Conservation (phyloP, 2,888 invertebrate species). For the Eurytoma adleriae region DNA sequence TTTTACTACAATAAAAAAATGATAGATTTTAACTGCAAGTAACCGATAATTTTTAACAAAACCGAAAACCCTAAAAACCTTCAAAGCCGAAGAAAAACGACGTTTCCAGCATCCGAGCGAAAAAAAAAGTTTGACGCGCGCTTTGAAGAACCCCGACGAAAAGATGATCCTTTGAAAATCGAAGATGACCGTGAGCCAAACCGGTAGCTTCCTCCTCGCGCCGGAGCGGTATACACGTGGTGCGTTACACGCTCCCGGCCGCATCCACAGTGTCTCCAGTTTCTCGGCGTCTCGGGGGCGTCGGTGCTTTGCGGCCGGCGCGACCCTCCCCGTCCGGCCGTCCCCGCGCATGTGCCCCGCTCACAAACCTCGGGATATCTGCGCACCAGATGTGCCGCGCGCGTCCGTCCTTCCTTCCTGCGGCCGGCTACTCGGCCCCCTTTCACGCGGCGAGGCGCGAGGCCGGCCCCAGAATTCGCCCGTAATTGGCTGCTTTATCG, state of each 20-base stretch:
- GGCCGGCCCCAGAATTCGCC: too few species aligned
- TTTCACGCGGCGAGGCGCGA: not conserved
- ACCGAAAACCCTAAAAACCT: not conserved
- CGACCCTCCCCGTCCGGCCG: not conserved
- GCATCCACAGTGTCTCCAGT: not conserved
- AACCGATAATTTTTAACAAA: too few species aligned
- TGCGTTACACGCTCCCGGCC: too few species aligned
- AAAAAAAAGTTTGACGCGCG: not conserved
- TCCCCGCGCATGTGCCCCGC: constrained; percentile 27
- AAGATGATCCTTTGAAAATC: constrained; percentile 1
- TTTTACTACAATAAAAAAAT: too few species aligned
- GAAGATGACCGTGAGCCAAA: not conserved
- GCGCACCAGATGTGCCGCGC: constrained; percentile 56
- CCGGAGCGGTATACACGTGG: too few species aligned
- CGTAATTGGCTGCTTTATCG: too few species aligned
- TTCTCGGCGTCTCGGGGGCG: not conserved
- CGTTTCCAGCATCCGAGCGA: not conserved
- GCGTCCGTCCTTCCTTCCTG: not conserved
- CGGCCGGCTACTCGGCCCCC: not conserved
- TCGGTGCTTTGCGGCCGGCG: not conserved
- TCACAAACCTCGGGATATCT: constrained; percentile 51
- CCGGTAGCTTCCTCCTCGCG: too few species aligned
- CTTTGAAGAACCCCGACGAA: not conserved
- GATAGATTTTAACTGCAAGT: too few species aligned
- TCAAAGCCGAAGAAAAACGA: not conserved